phyloP scores from a whole-genome alignment of 2,797 vertebrate species.

The Tragelaphus eurycerus region DNA sequence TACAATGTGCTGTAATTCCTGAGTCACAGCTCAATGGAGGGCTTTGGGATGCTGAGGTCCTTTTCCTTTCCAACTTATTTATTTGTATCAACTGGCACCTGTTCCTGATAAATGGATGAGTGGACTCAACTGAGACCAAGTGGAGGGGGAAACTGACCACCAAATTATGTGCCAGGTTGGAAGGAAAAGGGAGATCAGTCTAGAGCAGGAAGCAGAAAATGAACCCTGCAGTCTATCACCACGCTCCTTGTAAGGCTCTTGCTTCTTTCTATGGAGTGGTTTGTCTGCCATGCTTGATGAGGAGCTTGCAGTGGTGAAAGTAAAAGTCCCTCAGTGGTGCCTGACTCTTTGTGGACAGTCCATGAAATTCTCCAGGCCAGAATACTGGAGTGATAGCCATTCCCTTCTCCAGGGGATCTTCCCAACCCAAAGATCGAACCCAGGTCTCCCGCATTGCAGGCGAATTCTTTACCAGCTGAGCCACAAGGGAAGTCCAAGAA shows the following conservation, averaged over 20 bases:
- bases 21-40: constrained; percentile 76
- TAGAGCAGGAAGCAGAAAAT: background rate
- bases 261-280: background rate
- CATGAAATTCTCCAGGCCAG: background rate
- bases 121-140: constrained; percentile 64
- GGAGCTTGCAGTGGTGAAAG: background rate
- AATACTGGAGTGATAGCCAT: background rate
- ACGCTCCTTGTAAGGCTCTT: background rate
- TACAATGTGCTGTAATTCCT: constrained; percentile 79
- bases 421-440: background rate
- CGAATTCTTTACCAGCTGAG: background rate
- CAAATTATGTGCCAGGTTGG: background rate
- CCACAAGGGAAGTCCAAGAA: background rate
- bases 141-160: constrained; percentile 46
- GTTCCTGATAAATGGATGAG: constrained; percentile 65
- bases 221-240: background rate
- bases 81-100: constrained; percentile 64
- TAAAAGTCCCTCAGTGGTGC: background rate
- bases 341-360: background rate
- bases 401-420: background rate
- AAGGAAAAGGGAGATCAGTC: background rate
- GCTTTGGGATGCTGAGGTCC: constrained; percentile 67
- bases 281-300: background rate
- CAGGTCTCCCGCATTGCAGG: background rate
- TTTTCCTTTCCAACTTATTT: constrained; percentile 27